Evolutionary conservation across 2,888 invertebrate species (phyloP).

Genomic region (Lepidocyrtinus sp.): DNA sequence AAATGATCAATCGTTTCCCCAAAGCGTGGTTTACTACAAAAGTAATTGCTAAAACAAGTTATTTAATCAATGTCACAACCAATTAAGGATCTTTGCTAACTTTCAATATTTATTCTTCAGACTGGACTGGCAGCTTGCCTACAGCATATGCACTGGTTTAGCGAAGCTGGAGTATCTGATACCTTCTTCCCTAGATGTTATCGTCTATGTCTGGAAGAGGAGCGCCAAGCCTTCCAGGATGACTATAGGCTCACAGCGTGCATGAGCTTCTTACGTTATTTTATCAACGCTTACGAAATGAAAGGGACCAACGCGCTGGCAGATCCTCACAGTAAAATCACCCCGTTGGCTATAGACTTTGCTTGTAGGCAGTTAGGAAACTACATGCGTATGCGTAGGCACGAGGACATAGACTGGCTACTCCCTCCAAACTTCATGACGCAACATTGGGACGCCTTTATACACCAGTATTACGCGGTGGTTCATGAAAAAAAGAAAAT

Average conservation of each 20-base stretch:
- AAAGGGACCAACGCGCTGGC: constrained; percentile 75
- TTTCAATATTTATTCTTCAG: constrained; percentile 71
- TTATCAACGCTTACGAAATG: constrained; percentile 77
- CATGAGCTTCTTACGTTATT: constrained; percentile 85
- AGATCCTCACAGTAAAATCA: constrained; percentile 61
- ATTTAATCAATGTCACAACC: no score
- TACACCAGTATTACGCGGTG: constrained; percentile 80
- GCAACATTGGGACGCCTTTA: constrained; percentile 91
- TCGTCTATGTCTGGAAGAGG: constrained; percentile 85
- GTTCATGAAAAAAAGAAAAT: constrained; percentile 75
- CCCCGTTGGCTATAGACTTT: constrained; percentile 80
- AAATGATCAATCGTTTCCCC: constrained; percentile 86
- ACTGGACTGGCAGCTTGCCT: constrained; percentile 83
- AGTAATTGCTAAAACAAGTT: constrained; percentile 77
- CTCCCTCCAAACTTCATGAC: constrained; percentile 74
- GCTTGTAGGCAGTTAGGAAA: constrained; percentile 85
- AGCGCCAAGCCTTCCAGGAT: constrained; percentile 86
- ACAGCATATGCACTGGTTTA: constrained; percentile 89
- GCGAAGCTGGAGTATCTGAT: constrained; percentile 84
- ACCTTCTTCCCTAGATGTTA: constrained; percentile 91
- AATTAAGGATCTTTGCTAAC: neutral
- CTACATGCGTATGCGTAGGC: constrained; percentile 74
- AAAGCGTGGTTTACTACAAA: constrained; percentile 93
- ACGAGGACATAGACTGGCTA: constrained; percentile 80
- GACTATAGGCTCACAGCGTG: constrained; percentile 93